These are phyloP conservation scores for Hycleus phaleratus DNA, from an alignment of 1,140 invertebrate genomes.

Conservation along the genomic window DNA sequence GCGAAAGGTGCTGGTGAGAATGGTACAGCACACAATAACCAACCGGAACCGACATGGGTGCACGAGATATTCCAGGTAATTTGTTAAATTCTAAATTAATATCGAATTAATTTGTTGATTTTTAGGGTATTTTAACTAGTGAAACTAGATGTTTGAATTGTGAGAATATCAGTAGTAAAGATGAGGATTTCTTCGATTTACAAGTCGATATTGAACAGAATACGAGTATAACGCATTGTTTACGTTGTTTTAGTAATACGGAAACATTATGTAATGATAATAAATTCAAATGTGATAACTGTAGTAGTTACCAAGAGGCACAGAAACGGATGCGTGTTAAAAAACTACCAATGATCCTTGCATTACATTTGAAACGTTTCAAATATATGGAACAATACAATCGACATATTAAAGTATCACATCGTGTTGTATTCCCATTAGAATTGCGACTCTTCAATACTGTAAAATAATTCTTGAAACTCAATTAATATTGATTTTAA, in stretches of 20 bases:
- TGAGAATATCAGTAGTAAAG: conserved; percentile 98
- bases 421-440: conserved; percentile 96
- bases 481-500: neutral
- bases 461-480: conserved; percentile 48
- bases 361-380: conserved; percentile 96
- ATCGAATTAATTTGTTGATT: neutral
- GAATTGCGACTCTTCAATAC: conserved; percentile 97
- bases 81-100: neutral
- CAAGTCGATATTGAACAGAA: conserved; percentile 99
- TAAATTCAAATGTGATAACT: conserved; percentile 99
- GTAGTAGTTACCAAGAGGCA: conserved; percentile 98
- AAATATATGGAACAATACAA: conserved; percentile 99
- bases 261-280: conserved; percentile 99
- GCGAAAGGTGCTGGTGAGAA: conserved; percentile 47
- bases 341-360: conserved; percentile 94
- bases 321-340: conserved; percentile 97
- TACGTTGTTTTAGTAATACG: conserved; percentile 95
- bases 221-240: conserved; percentile 97
- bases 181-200: conserved; percentile 98
- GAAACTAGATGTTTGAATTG: conserved; percentile 99
- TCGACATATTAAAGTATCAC: conserved; percentile 97
- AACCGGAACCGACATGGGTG: conserved; percentile 93
- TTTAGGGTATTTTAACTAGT: conserved; percentile 87
- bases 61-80: conserved; percentile 94
- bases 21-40: conserved; percentile 40